Conservation (phyloP, 2,113 vertebrate species). For the Notechis scutatus region DNA sequence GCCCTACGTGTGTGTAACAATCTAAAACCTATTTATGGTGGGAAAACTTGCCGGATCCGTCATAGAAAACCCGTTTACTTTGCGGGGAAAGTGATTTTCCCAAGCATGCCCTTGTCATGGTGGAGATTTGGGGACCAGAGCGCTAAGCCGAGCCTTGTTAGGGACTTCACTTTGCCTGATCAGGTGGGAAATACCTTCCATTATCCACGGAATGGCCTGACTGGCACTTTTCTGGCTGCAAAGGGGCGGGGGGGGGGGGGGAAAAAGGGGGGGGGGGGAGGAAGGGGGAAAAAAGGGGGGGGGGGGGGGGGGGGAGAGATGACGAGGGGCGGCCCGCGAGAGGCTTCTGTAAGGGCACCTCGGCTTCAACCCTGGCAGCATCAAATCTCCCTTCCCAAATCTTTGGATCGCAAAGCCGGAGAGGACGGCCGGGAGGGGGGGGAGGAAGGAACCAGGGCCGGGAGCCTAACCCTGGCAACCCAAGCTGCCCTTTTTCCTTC, state of each 20-base stretch:
- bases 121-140: slow-evolving; percentile 72
- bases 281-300: slow-evolving; percentile 34
- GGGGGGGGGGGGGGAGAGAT: slow-evolving; percentile 56
- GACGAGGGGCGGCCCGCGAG: slow-evolving; percentile 52
- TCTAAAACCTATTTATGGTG: slow-evolving; percentile 86
- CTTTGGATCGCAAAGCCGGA: slow-evolving; percentile 41
- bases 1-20: slow-evolving; percentile 84
- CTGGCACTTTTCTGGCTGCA: slow-evolving; percentile 71
- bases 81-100: slow-evolving; percentile 77
- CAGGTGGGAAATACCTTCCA: slow-evolving; percentile 76
- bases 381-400: slow-evolving; percentile 37
- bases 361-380: slow-evolving; percentile 61
- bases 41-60: slow-evolving; percentile 84
- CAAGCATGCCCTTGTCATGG: slow-evolving; percentile 74
- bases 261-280: neutral
- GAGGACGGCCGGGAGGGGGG: neutral
- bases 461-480: slow-evolving; percentile 38
- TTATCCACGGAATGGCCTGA: slow-evolving; percentile 69
- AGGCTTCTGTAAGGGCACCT: slow-evolving; percentile 68
- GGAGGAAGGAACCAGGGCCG: slow-evolving; percentile 35
- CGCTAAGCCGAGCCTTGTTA: slow-evolving; percentile 73
- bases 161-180: slow-evolving; percentile 74
- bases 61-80: slow-evolving; percentile 83
- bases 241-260: slow-evolving; percentile 60
- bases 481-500: neutral